Evolutionary conservation across 2,888 invertebrate genomes (phyloP).

Genomic region (Empis stercorea): DNA sequence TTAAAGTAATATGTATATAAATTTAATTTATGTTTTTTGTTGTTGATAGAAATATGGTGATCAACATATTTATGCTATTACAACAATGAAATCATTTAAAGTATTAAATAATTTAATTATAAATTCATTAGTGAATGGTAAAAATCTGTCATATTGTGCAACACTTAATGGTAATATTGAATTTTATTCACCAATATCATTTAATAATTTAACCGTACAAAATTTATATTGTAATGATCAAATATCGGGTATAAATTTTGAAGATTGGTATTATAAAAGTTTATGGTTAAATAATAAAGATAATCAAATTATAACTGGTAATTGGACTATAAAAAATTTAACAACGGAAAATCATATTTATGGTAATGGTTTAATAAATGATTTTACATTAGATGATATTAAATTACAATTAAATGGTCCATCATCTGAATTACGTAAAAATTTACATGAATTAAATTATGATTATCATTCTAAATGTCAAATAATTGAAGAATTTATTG

Average conservation of each 20-base stretch:
- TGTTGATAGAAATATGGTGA: conserved; percentile 23
- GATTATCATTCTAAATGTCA: conserved; percentile 25
- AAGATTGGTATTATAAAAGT: conserved; percentile 34
- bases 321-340: conserved; percentile 37
- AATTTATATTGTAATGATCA: conserved; percentile 20
- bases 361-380: conserved; percentile 28
- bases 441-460: conserved; percentile 20
- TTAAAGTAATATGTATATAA: too few species aligned
- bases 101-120: conserved; percentile 27
- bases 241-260: conserved; percentile 35
- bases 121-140: conserved; percentile 29
- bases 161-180: conserved; percentile 24
- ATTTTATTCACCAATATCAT: conserved; percentile 25
- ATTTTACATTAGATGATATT: conserved; percentile 20
- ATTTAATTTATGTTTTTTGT: conserved; percentile 1
- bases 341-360: conserved; percentile 28
- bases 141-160: conserved; percentile 30
- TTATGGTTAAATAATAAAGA: conserved; percentile 25
- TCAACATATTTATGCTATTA: conserved; percentile 34
- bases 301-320: conserved; percentile 35
- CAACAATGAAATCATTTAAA: conserved; percentile 31
- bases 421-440: neutral
- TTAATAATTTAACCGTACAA: conserved; percentile 19
- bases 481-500: conserved; percentile 22
- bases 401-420: conserved; percentile 5